Evolutionary conservation across 2,888 invertebrate species (phyloP).

Genomic region (Psylliodes chrysocephalus): DNA sequence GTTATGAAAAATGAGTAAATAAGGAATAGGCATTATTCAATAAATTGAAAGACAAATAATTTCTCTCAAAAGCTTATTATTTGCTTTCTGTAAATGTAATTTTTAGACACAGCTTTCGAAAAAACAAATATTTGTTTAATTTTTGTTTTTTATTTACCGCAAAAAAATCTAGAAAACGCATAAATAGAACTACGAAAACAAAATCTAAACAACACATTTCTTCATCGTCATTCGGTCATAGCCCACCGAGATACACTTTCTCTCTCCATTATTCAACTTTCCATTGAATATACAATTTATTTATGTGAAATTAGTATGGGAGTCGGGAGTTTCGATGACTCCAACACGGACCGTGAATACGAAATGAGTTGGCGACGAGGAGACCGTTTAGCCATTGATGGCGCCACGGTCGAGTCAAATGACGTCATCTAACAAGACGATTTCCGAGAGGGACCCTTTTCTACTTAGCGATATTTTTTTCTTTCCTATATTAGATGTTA

Average conservation of each 20-base stretch:
- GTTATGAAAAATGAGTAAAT: too few species aligned
- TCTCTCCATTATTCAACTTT: slow-evolving; percentile 11
- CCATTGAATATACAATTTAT: slow-evolving; percentile 33
- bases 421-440: slow-evolving; percentile 36
- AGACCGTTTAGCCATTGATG: slow-evolving; percentile 30
- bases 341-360: slow-evolving; percentile 26
- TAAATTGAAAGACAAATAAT: too few species aligned
- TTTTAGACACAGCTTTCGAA: too few species aligned
- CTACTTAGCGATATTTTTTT: slow-evolving; percentile 29
- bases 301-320: slow-evolving; percentile 30
- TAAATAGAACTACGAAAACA: too few species aligned
- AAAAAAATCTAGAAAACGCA: too few species aligned
- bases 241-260: slow-evolving; percentile 12
- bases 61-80: too few species aligned
- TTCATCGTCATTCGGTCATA: background rate
- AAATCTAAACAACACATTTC: background rate
- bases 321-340: slow-evolving; percentile 33
- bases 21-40: too few species aligned
- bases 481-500: slow-evolving; percentile 23
- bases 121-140: too few species aligned
- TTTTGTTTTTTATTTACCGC: too few species aligned
- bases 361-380: slow-evolving; percentile 32
- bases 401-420: slow-evolving; percentile 34
- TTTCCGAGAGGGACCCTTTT: slow-evolving; percentile 29
- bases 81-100: too few species aligned